Evolutionary conservation across 2,888 invertebrate species (phyloP).

Genomic region (Vanessa cardui): DNA sequence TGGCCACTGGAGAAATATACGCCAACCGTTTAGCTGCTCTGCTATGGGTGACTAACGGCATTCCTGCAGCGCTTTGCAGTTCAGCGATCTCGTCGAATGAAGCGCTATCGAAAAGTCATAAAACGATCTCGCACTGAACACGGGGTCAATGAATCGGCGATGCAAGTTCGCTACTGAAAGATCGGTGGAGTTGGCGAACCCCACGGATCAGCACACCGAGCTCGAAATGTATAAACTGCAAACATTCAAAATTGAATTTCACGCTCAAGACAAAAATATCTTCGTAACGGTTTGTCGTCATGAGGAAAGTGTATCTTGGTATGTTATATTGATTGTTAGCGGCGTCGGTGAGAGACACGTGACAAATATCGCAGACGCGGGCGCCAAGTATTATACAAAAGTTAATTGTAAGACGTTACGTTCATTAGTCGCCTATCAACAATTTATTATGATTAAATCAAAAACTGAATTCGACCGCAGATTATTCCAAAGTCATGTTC

Average conservation of each 20-base stretch:
- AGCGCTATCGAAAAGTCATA: constrained; percentile 54
- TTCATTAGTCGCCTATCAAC: neutral
- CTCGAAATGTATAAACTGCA: constrained; percentile 11
- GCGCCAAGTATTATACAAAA: constrained; percentile 19
- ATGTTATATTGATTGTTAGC: constrained; percentile 8
- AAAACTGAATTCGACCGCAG: neutral
- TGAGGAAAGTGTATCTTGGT: constrained; percentile 26
- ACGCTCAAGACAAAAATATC: constrained; percentile 27
- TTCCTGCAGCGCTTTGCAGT: constrained; percentile 26
- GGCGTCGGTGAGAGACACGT: constrained; percentile 19
- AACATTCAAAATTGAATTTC: constrained; percentile 15
- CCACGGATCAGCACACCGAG: constrained; percentile 31
- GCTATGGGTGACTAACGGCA: constrained; percentile 22
- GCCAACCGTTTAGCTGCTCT: constrained; percentile 22
- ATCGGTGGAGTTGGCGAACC: constrained; percentile 38
- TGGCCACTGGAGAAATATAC: constrained; percentile 31
- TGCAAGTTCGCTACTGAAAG: constrained; percentile 47
- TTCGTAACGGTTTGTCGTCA: constrained; percentile 44
- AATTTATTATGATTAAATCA: neutral
- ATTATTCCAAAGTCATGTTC: constrained; percentile 3
- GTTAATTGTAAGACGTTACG: constrained; percentile 20
- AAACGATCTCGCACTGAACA: constrained; percentile 46
- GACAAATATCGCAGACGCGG: constrained; percentile 16
- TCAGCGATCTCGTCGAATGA: constrained; percentile 36
- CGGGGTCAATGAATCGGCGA: constrained; percentile 56